Evolutionary conservation across 37 sponge, comb jelly and placozoan species (phyloP).

Genomic region (Lycopodina hypogea): DNA sequence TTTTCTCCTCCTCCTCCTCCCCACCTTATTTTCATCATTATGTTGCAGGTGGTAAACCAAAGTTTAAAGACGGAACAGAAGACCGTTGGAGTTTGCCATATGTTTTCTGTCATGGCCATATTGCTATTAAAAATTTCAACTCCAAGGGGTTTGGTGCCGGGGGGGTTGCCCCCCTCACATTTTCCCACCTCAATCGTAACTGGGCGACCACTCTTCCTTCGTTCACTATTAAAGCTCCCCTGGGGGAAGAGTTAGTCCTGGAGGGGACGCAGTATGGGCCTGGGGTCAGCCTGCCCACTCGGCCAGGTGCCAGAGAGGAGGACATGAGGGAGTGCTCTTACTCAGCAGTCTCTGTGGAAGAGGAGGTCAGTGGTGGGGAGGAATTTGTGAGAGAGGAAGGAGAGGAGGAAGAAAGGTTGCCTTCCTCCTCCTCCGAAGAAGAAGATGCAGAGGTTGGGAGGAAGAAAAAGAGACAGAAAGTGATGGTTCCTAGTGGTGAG

Average conservation of each 20-base stretch:
- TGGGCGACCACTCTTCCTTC: conserved; percentile 16
- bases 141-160: conserved; percentile 68
- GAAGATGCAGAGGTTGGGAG: not conserved
- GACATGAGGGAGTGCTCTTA: not conserved
- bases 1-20: not conserved
- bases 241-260: not conserved
- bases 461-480: not conserved
- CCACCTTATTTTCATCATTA: not conserved
- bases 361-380: not conserved
- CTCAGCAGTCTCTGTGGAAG: not conserved
- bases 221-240: not conserved
- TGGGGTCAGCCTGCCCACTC: conserved; percentile 13
- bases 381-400: not conserved
- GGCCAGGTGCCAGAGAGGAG: not conserved
- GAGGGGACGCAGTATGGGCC: conserved; percentile 24
- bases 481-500: not conserved
- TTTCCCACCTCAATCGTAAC: conserved; percentile 52
- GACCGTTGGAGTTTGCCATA: no score
- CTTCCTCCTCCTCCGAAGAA: not conserved
- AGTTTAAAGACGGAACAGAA: no score
- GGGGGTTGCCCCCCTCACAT: conserved; percentile 52
- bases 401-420: conserved; percentile 23
- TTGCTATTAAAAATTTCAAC: conserved; percentile 17
- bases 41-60: not conserved
- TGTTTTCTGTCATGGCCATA: not conserved